Percentiles rank a stretch among this genome's conserved stretches.
phyloP scores from a whole-genome alignment of 2,797 vertebrate species.

The Ctenosaura bakeri region DNA sequence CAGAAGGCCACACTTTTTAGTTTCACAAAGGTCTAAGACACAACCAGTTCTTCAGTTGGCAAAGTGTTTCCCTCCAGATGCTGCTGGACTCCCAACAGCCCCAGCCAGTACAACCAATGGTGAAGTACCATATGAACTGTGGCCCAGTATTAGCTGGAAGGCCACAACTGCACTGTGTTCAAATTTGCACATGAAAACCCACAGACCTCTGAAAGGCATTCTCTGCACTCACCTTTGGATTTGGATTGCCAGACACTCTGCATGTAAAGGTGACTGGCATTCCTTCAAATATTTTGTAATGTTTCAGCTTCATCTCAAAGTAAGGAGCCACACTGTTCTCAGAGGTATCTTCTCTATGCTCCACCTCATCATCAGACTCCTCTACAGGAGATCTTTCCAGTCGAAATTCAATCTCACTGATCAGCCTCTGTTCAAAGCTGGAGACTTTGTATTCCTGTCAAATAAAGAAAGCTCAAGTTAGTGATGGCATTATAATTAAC shows the following conservation, averaged over 20 bases:
- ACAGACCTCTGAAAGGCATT: slow-evolving; percentile 12
- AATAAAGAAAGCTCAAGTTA: slow-evolving; percentile 57
- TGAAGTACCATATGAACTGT: background rate
- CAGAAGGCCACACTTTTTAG: background rate
- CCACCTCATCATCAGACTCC: slow-evolving; percentile 91
- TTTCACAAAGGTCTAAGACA: background rate
- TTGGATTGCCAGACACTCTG: slow-evolving; percentile 92
- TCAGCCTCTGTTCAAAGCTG: slow-evolving; percentile 97
- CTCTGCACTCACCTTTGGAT: slow-evolving; percentile 89
- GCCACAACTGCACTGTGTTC: background rate
- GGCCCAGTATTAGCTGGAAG: background rate
- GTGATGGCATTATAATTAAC: slow-evolving; percentile 8
- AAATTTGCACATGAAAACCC: background rate
- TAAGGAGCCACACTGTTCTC: slow-evolving; percentile 83
- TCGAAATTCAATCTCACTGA: slow-evolving; percentile 97
- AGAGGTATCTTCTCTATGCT: slow-evolving; percentile 83
- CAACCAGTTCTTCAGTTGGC: background rate
- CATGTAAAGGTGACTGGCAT: slow-evolving; percentile 96
- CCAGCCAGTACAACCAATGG: background rate
- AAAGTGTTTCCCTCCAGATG: background rate
- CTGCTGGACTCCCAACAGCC: background rate
- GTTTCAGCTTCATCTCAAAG: slow-evolving; percentile 93
- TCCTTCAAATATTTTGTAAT: slow-evolving; percentile 98
- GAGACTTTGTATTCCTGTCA: slow-evolving; percentile 97
- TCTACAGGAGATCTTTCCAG: slow-evolving; percentile 95